Evolutionary conservation across 1,140 invertebrate genomes (phyloP).

Genomic region (Choristoneura fumiferana): DNA sequence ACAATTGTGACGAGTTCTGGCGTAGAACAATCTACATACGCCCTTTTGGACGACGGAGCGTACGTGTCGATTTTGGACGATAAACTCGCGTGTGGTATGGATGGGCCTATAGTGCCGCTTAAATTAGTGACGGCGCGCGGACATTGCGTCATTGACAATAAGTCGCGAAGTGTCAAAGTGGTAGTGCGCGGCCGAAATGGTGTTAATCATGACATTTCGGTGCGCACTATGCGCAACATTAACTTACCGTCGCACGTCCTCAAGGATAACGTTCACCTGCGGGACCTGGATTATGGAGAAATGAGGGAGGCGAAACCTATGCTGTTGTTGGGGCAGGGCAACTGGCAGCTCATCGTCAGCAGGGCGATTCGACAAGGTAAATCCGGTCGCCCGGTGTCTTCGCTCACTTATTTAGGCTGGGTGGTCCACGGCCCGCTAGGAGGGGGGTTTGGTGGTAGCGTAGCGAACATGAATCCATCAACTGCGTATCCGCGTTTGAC

Average conservation of each 20-base stretch:
- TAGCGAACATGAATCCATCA: neutral
- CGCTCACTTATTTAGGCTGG: slow-evolving; percentile 19
- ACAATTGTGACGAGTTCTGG: neutral
- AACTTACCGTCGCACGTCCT: neutral
- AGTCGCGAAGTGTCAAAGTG: slow-evolving; percentile 5
- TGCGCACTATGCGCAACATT: neutral
- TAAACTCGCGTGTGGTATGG: neutral
- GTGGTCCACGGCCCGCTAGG: slow-evolving; percentile 6
- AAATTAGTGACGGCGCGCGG: neutral
- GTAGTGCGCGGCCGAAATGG: neutral
- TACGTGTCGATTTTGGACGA: slow-evolving; percentile 3
- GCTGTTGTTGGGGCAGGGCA: slow-evolving; percentile 21
- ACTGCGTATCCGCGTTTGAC: neutral
- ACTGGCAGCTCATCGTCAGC: slow-evolving; percentile 17
- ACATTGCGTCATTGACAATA: neutral
- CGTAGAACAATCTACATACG: neutral
- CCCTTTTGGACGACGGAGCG: slow-evolving; percentile 4
- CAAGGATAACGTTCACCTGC: neutral
- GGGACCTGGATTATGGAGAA: slow-evolving; percentile 5
- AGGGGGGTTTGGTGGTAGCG: neutral
- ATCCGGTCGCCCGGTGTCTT: slow-evolving; percentile 7
- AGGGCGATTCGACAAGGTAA: slow-evolving; percentile 3
- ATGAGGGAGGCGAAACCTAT: slow-evolving; percentile 4
- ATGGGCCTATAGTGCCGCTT: neutral
- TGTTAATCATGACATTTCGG: neutral